phyloP scores from a whole-genome alignment of 2,888 invertebrate species.

The Eudasyphora cyanicolor region DNA sequence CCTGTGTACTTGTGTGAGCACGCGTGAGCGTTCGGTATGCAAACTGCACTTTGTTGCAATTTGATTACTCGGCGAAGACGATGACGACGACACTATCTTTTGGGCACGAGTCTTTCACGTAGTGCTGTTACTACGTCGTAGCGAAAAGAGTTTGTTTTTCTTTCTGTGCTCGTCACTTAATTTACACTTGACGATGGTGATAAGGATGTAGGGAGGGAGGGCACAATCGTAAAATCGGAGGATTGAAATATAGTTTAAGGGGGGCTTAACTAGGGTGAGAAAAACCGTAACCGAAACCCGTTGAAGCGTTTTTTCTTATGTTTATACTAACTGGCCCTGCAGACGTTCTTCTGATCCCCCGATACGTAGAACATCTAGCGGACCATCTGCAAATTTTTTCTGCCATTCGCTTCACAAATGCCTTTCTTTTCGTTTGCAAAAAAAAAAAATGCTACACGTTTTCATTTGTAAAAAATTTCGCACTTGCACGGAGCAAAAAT shows the following conservation, averaged over 20 bases:
- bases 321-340: no score
- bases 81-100: conserved; percentile 6
- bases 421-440: no score
- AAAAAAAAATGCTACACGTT: no score
- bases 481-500: no score
- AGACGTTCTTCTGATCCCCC: no score
- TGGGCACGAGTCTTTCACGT: conserved; percentile 30
- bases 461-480: no score
- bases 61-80: conserved; percentile 56
- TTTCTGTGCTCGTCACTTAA: conserved; percentile 1
- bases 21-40: conserved; percentile 22
- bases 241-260: background rate
- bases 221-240: no score
- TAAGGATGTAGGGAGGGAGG: background rate
- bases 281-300: background rate
- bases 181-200: conserved; percentile 3
- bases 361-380: no score
- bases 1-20: conserved; percentile 17
- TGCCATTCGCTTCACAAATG: no score
- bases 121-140: background rate
- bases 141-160: background rate
- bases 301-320: background rate
- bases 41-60: conserved; percentile 59
- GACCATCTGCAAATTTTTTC: no score
- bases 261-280: background rate